Percentiles rank a stretch among this genome's conserved stretches.
These are phyloP conservation scores for Uromys caudimaculatus DNA, from an alignment of 2,797 vertebrate genomes.

Conservation along the genomic window DNA sequence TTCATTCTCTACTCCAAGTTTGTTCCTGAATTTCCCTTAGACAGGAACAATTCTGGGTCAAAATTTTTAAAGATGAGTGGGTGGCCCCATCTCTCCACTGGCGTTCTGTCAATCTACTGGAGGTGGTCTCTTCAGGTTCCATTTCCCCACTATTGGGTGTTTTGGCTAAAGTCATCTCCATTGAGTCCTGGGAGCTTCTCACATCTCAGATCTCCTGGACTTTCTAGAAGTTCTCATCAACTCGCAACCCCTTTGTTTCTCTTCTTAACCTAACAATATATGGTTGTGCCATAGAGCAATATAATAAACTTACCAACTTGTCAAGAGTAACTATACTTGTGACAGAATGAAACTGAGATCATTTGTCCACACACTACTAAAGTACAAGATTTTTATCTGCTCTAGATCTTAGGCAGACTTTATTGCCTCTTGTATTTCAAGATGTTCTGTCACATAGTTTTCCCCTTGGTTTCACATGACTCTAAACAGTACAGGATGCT, in stretches of 20 bases:
- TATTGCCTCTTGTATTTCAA: constrained; percentile 38
- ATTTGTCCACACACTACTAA: background rate
- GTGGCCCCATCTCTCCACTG: background rate
- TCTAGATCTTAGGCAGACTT: background rate
- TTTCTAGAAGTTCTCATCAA: background rate
- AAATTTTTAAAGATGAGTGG: background rate
- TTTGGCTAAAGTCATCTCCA: background rate
- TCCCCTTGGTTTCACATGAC: background rate
- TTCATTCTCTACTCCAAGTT: no score
- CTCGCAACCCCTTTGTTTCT: background rate
- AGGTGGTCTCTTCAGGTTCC: background rate
- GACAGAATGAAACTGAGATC: background rate
- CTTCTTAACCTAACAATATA: background rate
- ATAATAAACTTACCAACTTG: background rate
- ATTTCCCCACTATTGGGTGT: background rate
- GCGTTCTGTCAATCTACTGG: background rate
- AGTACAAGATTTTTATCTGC: background rate
- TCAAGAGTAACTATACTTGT: background rate
- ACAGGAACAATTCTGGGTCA: no score
- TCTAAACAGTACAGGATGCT: constrained; percentile 5
- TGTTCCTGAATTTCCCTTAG: no score
- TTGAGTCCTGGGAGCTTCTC: background rate
- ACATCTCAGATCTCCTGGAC: background rate
- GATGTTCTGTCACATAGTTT: constrained; percentile 5
- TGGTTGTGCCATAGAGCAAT: no score